phyloP scores from a whole-genome alignment of 2,888 invertebrate species.

The Tridacna crocea region DNA sequence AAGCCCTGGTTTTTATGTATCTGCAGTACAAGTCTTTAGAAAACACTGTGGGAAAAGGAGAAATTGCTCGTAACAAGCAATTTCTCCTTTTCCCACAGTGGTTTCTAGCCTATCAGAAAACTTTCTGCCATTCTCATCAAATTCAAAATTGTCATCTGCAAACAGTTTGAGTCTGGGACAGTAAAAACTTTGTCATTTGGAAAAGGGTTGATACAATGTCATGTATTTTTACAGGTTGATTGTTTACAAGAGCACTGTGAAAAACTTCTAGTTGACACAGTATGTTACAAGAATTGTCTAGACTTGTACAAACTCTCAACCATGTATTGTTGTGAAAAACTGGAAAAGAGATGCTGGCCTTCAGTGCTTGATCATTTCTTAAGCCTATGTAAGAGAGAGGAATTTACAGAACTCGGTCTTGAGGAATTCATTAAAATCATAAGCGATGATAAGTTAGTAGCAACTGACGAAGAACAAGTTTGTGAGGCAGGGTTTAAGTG shows the following conservation, averaged over 20 bases:
- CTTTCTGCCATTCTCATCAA: too few relatives aligned
- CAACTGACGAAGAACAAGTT: constrained; percentile 67
- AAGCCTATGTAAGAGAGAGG: constrained; percentile 59
- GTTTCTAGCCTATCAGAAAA: too few relatives aligned
- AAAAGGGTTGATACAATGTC: background rate
- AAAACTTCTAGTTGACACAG: constrained; percentile 53
- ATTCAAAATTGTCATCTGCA: too few relatives aligned
- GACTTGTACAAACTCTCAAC: constrained; percentile 56
- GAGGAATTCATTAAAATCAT: constrained; percentile 62
- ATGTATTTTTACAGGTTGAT: constrained; percentile 52
- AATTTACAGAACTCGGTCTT: constrained; percentile 54
- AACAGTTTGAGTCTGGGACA: too few relatives aligned
- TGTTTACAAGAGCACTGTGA: constrained; percentile 64
- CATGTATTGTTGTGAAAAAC: constrained; percentile 55
- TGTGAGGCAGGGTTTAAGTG: constrained; percentile 65
- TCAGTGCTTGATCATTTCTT: constrained; percentile 64
- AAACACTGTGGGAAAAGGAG: too few relatives aligned
- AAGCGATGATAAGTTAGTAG: constrained; percentile 62
- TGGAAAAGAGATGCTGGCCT: constrained; percentile 47
- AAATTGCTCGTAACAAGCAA: too few relatives aligned
- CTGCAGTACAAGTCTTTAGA: too few relatives aligned
- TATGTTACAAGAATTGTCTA: constrained; percentile 63
- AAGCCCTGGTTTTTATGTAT: too few relatives aligned
- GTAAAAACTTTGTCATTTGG: background rate
- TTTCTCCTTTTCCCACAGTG: too few relatives aligned